Evolutionary conservation across 23 tunicate genomes (phyloP), one percentile per base, ranked within the genome.

Genomic region (Phallusia fumigata): DNA sequence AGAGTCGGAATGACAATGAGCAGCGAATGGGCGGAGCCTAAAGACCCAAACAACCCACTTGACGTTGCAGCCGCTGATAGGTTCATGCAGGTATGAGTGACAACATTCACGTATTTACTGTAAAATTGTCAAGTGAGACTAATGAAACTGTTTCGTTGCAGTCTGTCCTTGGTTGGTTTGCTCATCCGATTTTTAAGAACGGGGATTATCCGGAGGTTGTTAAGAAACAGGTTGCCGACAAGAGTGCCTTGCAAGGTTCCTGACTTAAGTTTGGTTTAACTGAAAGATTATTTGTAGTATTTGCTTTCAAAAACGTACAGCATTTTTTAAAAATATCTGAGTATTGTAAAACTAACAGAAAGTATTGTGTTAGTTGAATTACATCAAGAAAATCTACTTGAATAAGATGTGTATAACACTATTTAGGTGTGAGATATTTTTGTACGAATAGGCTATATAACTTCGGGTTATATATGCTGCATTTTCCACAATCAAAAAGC

Each of bases 151-250:
- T 22, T 58, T 24, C 3, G 1, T 86, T 84, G 31, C 73, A 89
- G 94, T 89, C 88, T 30, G 89, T 94, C 40, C 81, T 97, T 51
- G 99, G 99, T 79, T 97, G 97, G 99, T 97, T 88, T 83, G 99
- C 93, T 50, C 97, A 97, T 80, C 99, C 99, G 12, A 88, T 97
- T 51, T 97, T 97, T 87, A 93, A 93, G 40, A 97, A 86, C 76
- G 99, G 99, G 31, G 99, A 97, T 80, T 97, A 92, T 84, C 99
- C 99, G 45, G 88, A 92, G 44, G 82, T 85, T 44, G 82, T 92
- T 0, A 90, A 90, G 35, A 79, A 90, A 36, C 92, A 87, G 76
- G 91, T 92, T 28, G 89, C 84, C 24, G 91, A 89, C 58, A 94
- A 88, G 72, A 89, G 95, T 53, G 78, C 32, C 11, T 52, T 33